These are phyloP conservation scores for Trididemnum clinides DNA, from an alignment of 23 tunicate species.

Conservation along the genomic window DNA sequence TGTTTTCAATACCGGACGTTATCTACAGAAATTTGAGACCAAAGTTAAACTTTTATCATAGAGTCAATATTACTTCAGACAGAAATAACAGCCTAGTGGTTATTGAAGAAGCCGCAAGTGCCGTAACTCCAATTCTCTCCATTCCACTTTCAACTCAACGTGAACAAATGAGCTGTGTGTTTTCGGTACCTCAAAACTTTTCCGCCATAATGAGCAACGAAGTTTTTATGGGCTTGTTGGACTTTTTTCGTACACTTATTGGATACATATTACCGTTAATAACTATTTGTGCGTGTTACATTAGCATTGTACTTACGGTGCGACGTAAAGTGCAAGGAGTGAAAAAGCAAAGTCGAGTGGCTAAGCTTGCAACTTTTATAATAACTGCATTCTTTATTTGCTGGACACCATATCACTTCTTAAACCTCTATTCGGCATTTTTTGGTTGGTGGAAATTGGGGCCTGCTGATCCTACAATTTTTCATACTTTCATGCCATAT, in stretches of 20 bases:
- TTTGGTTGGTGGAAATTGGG: conserved; percentile 68
- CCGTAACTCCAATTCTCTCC: no score
- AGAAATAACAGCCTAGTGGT: no score
- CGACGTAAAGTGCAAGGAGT: conserved; percentile 55
- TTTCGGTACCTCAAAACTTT: no score
- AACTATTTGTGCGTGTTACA: conserved; percentile 66
- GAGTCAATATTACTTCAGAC: no score
- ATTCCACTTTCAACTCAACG: no score
- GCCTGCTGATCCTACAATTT: background rate
- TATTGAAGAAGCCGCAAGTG: no score
- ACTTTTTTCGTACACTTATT: conserved; percentile 39
- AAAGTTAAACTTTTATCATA: background rate
- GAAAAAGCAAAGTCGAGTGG: conserved; percentile 59
- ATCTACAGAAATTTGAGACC: conserved; percentile 31
- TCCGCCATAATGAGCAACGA: no score
- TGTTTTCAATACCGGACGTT: conserved; percentile 54
- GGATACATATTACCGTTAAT: conserved; percentile 75
- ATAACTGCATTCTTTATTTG: conserved; percentile 78
- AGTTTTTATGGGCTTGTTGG: conserved; percentile 48
- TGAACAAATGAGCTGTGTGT: background rate
- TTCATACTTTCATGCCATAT: background rate
- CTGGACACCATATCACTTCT: conserved; percentile 65
- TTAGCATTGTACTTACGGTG: conserved; percentile 58
- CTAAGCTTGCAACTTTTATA: conserved; percentile 59
- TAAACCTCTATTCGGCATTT: conserved; percentile 65